Conservation (phyloP, 2,888 invertebrate species). For the Branchipolynoe longqiensis region DNA sequence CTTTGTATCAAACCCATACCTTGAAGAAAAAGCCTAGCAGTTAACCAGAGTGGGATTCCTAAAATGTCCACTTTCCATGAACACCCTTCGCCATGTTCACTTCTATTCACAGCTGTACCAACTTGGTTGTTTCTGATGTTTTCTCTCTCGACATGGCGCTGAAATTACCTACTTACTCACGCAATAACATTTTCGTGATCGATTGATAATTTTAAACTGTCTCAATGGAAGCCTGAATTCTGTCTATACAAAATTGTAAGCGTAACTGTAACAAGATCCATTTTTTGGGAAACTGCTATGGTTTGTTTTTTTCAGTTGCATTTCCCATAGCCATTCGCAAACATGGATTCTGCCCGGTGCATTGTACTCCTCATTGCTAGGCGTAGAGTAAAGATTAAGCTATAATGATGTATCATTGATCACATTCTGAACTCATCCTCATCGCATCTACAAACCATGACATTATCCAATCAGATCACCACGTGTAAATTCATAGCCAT, state of each 20-base stretch:
- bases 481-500: neutral
- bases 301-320: neutral
- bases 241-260: no score
- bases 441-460: conserved; percentile 45
- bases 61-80: no score
- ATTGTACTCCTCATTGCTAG: neutral
- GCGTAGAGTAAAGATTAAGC: neutral
- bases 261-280: no score
- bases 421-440: conserved; percentile 15
- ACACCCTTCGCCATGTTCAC: no score
- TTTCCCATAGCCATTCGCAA: neutral
- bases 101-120: no score
- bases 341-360: neutral
- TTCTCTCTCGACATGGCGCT: no score
- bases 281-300: conserved; percentile 14
- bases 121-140: no score
- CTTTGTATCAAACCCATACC: neutral
- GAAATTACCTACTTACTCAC: no score
- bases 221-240: no score
- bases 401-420: neutral
- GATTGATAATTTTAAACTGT: no score
- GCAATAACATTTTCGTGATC: no score
- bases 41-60: neutral
- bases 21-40: conserved; percentile 5
- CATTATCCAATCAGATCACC: neutral